These are phyloP conservation scores for Amphipoea lucens DNA, from an alignment of 2,888 invertebrate species.

Conservation along the genomic window DNA sequence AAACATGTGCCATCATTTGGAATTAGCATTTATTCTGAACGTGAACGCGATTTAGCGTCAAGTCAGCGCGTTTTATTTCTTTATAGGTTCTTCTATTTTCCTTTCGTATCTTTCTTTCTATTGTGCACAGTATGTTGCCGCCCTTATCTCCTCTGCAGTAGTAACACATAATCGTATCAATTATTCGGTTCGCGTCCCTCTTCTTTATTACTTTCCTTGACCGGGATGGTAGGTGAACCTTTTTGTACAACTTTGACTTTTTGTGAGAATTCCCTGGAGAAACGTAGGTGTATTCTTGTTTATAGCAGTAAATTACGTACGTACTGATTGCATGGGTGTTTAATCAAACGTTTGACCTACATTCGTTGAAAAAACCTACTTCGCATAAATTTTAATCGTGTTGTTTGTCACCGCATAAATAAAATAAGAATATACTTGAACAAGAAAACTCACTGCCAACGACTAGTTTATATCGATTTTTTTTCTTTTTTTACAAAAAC, in stretches of 20 bases:
- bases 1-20: slow-evolving; percentile 49
- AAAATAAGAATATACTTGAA: slow-evolving; percentile 26
- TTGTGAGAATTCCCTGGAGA: slow-evolving; percentile 62
- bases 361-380: slow-evolving; percentile 30
- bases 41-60: slow-evolving; percentile 26
- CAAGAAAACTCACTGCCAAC: slow-evolving; percentile 39
- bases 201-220: slow-evolving; percentile 86
- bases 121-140: slow-evolving; percentile 63
- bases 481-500: neutral
- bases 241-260: slow-evolving; percentile 76
- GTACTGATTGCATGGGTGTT: slow-evolving; percentile 49
- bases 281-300: slow-evolving; percentile 61
- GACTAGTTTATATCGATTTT: slow-evolving; percentile 6
- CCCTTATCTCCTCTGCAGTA: slow-evolving; percentile 75
- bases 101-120: neutral
- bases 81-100: slow-evolving; percentile 17
- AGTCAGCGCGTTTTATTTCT: slow-evolving; percentile 36
- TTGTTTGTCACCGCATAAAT: slow-evolving; percentile 34
- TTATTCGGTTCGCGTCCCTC: slow-evolving; percentile 88
- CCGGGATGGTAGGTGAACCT: slow-evolving; percentile 75
- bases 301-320: slow-evolving; percentile 54
- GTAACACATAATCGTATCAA: slow-evolving; percentile 88
- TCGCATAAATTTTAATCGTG: slow-evolving; percentile 29
- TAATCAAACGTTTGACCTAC: slow-evolving; percentile 51
- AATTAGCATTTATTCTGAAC: slow-evolving; percentile 42